A percentile compares a stretch with the other conserved stretches of the same genome.
phyloP scores from a whole-genome alignment of 2,888 invertebrate genomes.

The Epistrophella euchroma region DNA sequence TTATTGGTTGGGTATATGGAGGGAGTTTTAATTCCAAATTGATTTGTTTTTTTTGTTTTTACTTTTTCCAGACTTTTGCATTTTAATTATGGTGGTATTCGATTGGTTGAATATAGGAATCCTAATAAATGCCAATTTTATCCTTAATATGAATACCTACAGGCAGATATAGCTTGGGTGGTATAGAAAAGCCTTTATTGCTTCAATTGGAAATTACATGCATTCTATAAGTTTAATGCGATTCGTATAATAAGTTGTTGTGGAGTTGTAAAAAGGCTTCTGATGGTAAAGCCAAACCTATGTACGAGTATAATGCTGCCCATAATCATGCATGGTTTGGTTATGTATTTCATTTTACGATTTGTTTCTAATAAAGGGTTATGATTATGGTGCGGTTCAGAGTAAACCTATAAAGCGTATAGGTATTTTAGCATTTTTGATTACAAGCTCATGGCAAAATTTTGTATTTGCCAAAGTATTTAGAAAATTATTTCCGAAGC shows the following conservation, averaged over 20 bases:
- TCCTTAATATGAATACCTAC: not conserved
- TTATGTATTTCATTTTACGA: not conserved
- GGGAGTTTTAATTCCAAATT: conserved; percentile 46
- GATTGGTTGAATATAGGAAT: conserved; percentile 3
- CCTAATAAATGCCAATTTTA: conserved; percentile 3
- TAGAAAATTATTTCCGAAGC: too few species aligned
- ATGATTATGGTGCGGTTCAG: not conserved
- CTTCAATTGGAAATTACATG: conserved; percentile 14
- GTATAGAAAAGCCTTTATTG: not conserved
- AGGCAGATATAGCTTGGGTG: not conserved
- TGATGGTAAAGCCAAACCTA: not conserved
- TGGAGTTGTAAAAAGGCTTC: not conserved
- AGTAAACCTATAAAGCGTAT: too few species aligned
- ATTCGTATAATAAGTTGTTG: not conserved
- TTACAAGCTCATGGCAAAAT: too few species aligned
- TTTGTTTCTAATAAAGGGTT: not conserved
- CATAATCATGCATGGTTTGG: not conserved
- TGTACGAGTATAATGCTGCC: not conserved
- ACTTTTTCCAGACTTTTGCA: not conserved
- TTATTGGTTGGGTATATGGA: not conserved
- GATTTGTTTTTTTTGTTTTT: conserved; percentile 18
- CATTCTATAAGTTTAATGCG: not conserved
- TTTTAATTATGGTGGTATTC: conserved; percentile 14
- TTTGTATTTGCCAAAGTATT: too few species aligned
- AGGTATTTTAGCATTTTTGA: too few species aligned